Conservation (phyloP, 2,113 vertebrate species). For the Glareola pratincola region DNA sequence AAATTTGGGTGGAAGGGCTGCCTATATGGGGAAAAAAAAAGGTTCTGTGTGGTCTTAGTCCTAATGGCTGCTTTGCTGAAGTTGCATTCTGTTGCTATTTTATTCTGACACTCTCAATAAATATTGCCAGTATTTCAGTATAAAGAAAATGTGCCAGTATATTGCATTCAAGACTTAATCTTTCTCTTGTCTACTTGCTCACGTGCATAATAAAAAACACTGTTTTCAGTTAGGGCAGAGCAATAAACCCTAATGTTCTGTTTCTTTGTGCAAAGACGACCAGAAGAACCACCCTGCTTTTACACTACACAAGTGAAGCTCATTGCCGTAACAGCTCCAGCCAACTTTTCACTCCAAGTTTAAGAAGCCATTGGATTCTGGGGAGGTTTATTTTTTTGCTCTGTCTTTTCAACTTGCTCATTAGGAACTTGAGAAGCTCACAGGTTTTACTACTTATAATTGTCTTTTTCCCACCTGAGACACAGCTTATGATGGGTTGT, state of each 20-base stretch:
- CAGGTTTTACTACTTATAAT: neutral
- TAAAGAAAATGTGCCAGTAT: neutral
- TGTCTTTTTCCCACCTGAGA: neutral
- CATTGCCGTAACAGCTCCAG: neutral
- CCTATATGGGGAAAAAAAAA: neutral
- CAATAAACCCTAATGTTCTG: neutral
- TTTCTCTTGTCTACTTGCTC: neutral
- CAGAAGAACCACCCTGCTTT: neutral
- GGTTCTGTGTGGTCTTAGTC: neutral
- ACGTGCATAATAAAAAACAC: neutral
- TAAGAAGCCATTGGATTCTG: neutral
- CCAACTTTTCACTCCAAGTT: neutral
- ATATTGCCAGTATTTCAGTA: neutral
- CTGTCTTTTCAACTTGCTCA: neutral
- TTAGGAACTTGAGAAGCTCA: neutral
- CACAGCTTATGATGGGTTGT: neutral
- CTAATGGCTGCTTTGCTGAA: neutral
- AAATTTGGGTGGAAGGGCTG: neutral
- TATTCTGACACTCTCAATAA: neutral
- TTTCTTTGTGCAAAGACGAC: neutral
- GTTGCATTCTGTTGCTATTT: neutral
- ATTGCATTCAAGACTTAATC: neutral
- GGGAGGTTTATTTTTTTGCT: too few species aligned
- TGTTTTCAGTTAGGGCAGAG: neutral
- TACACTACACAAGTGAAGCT: neutral